Evolutionary conservation across 2,113 vertebrate species (phyloP).

Genomic region (Lonchura striata): DNA sequence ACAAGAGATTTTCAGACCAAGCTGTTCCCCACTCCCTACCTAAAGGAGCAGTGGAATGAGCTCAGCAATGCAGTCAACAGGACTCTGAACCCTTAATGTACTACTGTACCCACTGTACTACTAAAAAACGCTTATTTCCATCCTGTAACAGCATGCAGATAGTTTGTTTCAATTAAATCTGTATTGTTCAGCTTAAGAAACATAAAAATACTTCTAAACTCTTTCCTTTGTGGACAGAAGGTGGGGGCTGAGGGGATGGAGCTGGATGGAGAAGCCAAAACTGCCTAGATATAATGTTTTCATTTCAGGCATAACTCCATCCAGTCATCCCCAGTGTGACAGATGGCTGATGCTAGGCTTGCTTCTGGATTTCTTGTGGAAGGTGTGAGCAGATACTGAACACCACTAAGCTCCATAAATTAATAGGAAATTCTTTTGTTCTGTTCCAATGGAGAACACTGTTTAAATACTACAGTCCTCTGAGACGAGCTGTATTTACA

Average conservation of each 20-base stretch:
- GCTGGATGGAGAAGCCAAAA: not conserved
- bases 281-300: not conserved
- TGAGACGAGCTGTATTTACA: not conserved
- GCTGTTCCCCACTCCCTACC: not conserved
- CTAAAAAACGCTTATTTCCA: not conserved
- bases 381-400: not conserved
- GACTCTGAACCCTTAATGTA: not conserved
- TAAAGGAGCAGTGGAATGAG: not conserved
- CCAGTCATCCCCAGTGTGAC: not conserved
- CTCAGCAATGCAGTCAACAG: not conserved
- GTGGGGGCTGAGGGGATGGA: fast-evolving
- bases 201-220: not conserved
- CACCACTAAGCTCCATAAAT: not conserved
- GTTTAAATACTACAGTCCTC: not conserved
- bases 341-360: not conserved
- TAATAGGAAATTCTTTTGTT: not conserved
- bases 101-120: not conserved
- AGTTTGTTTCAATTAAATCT: not conserved
- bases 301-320: not conserved
- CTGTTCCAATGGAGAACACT: not conserved
- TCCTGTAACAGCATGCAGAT: not conserved
- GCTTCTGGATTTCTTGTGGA: not conserved
- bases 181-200: not conserved
- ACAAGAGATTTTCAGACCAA: not conserved
- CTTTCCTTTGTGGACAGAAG: not conserved